Evolutionary conservation across 2,797 vertebrate species (phyloP), one percentile per base, ranked within the genome.

Genomic region (Phoeniculus purpureus): DNA sequence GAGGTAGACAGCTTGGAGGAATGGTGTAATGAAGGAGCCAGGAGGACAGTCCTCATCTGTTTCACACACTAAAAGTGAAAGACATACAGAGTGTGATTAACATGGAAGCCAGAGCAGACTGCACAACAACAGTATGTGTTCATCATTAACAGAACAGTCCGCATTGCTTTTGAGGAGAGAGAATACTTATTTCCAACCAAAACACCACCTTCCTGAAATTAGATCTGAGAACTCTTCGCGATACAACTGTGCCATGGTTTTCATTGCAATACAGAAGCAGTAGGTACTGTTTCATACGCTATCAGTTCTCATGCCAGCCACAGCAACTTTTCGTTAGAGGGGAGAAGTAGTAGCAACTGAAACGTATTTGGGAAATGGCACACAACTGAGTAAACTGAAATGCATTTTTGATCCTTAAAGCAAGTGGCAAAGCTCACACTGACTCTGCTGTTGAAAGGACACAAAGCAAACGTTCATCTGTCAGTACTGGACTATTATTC

Each of bases 1-100:
- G 92, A 99, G 98, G 86, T 99, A 99, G 67, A 99, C 98, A 1
- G 98, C 99, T 96, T 99, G 99, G 61, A 99, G 98, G 87, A 99
- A 98, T 0, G 98, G 98, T 1, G 98, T 98, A 34, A 99, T 97
- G 82, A 99, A 99, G 59, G 98, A 98, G 22, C 98, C 99, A 11
- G 98, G 98, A 81, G 98, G 97, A 92, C 99, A 99, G 5, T 98
- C 76, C 2, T 90, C 9, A 15, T 95, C 17, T 2, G 87, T 80
- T n/a, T 94, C 94, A 94, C 99, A 99, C 31, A 97, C 99, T 99
- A 96, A 37, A 95, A 96, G 78, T 10, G 58, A 78, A 94, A 59
- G 70, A 87, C 89, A 92, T 12, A 80, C 16, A 81, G n/a, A 64
- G 14, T 9, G 73, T 4, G 5, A 4, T 78, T 83, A 87, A 29